These are phyloP conservation scores for Gorsachius goisagi DNA, from an alignment of 2,113 vertebrate species.

Conservation along the genomic window DNA sequence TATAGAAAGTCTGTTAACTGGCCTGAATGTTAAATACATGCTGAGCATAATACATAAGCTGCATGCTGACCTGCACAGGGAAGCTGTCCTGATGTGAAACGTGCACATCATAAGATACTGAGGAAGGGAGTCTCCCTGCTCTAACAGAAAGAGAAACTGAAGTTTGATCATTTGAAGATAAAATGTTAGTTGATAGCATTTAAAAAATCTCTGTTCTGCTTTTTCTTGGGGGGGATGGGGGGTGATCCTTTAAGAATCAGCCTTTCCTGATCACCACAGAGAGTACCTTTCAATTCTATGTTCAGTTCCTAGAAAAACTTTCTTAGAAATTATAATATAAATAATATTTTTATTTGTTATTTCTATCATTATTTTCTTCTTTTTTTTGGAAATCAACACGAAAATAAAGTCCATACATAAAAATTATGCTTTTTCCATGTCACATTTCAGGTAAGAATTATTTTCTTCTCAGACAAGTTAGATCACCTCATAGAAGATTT, in stretches of 20 bases:
- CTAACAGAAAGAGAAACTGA: not conserved
- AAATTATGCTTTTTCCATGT: not conserved
- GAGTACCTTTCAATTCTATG: not conserved
- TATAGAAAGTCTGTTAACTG: not conserved
- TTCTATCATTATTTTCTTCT: not conserved
- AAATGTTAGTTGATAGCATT: not conserved
- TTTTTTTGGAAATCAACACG: not conserved
- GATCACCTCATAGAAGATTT: not conserved
- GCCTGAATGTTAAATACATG: not conserved
- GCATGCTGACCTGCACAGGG: not conserved
- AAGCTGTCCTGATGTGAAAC: not conserved
- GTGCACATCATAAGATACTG: accelerated
- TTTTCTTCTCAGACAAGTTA: not conserved
- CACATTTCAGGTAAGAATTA: not conserved
- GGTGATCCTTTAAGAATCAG: not conserved
- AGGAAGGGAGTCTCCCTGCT: not conserved
- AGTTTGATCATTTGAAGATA: not conserved
- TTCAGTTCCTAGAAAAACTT: not conserved
- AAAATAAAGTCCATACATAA: not conserved
- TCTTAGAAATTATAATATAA: not conserved
- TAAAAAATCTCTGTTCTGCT: not conserved
- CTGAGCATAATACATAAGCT: not conserved
- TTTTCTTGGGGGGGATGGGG: not conserved
- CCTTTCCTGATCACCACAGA: not conserved
- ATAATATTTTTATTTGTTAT: not conserved